Percentiles rank a stretch among this genome's conserved stretches.
phyloP scores from a whole-genome alignment of 2,113 vertebrate species.

The Puntigrus tetrazona region DNA sequence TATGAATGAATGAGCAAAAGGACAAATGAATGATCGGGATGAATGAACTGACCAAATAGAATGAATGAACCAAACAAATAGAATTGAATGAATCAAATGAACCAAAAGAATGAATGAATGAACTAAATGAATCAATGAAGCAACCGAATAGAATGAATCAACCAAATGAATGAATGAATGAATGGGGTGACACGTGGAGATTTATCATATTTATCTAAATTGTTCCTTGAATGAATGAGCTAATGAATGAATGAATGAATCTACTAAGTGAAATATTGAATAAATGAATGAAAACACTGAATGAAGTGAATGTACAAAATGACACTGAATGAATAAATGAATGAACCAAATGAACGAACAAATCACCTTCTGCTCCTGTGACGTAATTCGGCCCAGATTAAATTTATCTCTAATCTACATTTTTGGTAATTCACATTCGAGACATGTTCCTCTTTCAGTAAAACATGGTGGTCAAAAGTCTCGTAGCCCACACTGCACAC shows the following conservation, averaged over 20 bases:
- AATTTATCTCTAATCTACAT: too few species aligned
- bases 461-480: not conserved
- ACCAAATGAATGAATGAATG: too few species aligned
- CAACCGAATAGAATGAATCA: not conserved
- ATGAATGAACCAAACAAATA: too few species aligned
- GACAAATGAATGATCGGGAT: too few species aligned
- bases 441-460: not conserved
- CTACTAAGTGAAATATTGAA: not conserved
- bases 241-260: too few species aligned
- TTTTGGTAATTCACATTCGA: not conserved
- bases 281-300: not conserved
- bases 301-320: too few species aligned
- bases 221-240: too few species aligned
- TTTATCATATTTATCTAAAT: too few species aligned
- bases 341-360: not conserved
- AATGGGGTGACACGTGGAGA: too few species aligned
- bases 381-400: too few species aligned
- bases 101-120: not conserved
- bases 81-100: too few species aligned
- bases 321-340: not conserved
- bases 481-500: not conserved
- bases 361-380: not conserved
- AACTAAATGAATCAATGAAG: not conserved
- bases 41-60: too few species aligned
- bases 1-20: not conserved